Conservation (phyloP, 1,140 invertebrate species). For the Cataglyphis hispanica region DNA sequence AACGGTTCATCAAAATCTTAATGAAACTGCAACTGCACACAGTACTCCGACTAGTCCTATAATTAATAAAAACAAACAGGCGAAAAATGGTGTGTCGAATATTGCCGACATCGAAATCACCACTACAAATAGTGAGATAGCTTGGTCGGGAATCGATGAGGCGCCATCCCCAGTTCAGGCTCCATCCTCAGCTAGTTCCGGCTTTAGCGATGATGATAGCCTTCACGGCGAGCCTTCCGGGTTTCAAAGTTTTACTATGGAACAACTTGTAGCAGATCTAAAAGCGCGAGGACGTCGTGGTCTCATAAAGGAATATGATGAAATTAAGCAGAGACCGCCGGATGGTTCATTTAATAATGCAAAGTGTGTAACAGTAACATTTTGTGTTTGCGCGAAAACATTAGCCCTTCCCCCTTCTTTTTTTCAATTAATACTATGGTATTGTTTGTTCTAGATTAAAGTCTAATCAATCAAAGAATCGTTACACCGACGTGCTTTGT, state of each 20-base stretch:
- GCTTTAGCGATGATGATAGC: conserved; percentile 95
- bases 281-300: conserved; percentile 91
- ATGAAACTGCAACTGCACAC: conserved; percentile 76
- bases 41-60: conserved; percentile 83
- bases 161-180: conserved; percentile 90
- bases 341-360: conserved; percentile 94
- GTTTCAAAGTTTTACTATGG: conserved; percentile 89
- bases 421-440: conserved; percentile 22
- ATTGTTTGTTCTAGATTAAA: conserved; percentile 88
- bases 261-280: conserved; percentile 93
- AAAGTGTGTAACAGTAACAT: conserved; percentile 81
- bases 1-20: conserved; percentile 77
- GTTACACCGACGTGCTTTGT: conserved; percentile 98
- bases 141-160: conserved; percentile 82
- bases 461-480: conserved; percentile 96
- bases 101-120: conserved; percentile 84
- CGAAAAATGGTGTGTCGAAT: conserved; percentile 81
- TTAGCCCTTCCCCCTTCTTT: background rate
- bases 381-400: background rate
- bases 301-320: conserved; percentile 93
- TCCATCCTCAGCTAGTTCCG: conserved; percentile 92
- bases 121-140: conserved; percentile 79
- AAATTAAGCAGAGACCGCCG: conserved; percentile 93
- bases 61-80: conserved; percentile 78
- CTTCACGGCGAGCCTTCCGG: conserved; percentile 89